A percentile compares a stretch with the other conserved stretches of the same genome.
Conservation (phyloP, 2,113 vertebrate genomes). For the Gadus macrocephalus region DNA sequence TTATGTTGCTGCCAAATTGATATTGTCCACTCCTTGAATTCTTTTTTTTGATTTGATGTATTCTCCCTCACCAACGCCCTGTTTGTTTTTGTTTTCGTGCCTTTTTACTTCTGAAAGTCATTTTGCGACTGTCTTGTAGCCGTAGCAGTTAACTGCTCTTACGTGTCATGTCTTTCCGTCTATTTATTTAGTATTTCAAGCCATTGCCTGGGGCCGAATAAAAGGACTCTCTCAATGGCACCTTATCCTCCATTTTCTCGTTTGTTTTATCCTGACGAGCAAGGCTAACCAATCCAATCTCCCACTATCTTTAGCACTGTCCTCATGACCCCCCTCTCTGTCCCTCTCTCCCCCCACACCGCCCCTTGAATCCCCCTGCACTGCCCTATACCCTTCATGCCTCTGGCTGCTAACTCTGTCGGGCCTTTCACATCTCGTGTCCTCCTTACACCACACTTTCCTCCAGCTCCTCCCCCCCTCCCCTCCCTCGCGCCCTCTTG, state of each 20-base stretch:
- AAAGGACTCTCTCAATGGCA: too few species aligned
- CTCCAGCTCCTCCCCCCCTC: constrained; percentile 75
- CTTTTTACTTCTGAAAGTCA: constrained; percentile 19
- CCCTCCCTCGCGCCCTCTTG: constrained; percentile 40
- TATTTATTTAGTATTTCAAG: too few species aligned
- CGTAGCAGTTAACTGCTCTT: not conserved
- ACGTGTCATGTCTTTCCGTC: not conserved
- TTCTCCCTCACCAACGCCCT: not conserved
- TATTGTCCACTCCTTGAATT: not conserved
- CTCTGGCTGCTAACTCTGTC: not conserved
- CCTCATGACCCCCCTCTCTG: not conserved
- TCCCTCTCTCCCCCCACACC: constrained; percentile 3
- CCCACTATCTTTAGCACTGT: not conserved
- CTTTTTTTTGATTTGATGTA: not conserved
- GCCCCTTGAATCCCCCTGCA: not conserved
- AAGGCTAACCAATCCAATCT: too few species aligned
- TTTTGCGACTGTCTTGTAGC: constrained; percentile 3
- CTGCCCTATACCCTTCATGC: not conserved
- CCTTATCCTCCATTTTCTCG: too few species aligned
- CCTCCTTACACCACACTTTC: constrained; percentile 81
- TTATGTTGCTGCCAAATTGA: constrained; percentile 8
- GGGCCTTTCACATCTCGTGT: not conserved
- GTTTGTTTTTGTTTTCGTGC: not conserved
- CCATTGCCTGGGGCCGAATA: too few species aligned
- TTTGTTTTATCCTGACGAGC: too few species aligned